These are phyloP conservation scores for Antheraea mylitta DNA, from an alignment of 1,140 invertebrate genomes.

Conservation along the genomic window DNA sequence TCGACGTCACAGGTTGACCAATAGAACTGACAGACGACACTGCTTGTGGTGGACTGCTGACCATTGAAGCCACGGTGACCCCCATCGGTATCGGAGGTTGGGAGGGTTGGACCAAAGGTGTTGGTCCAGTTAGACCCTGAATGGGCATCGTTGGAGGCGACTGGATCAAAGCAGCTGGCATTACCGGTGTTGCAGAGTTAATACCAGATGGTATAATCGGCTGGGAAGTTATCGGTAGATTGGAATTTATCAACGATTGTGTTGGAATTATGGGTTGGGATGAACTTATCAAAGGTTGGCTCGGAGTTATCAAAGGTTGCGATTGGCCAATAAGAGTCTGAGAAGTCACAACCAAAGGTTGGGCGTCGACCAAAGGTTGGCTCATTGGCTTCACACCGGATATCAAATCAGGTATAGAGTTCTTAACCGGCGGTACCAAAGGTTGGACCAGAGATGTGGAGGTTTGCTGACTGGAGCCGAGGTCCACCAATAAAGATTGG, in stretches of 20 bases:
- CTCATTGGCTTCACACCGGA: conserved; percentile 59
- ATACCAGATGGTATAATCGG: conserved; percentile 11
- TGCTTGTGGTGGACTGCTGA: conserved; percentile 42
- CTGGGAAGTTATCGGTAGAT: too few species aligned
- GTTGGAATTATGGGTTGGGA: conserved; percentile 23
- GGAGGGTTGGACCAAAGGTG: conserved; percentile 36
- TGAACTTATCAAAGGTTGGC: conserved; percentile 6
- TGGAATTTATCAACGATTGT: conserved; percentile 24
- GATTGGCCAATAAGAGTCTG: conserved; percentile 27
- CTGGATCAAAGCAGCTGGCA: conserved; percentile 1
- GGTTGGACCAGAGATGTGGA: conserved; percentile 32
- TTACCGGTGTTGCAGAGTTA: not conserved
- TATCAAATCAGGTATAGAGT: conserved; percentile 56
- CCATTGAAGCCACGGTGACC: conserved; percentile 22
- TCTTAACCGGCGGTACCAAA: conserved; percentile 39
- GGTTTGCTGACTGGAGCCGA: conserved; percentile 19
- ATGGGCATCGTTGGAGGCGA: conserved; percentile 11
- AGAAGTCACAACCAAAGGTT: conserved; percentile 16
- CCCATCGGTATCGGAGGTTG: conserved; percentile 36
- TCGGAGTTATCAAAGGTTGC: conserved; percentile 4
- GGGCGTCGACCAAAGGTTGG: conserved; percentile 28
- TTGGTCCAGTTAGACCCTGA: conserved; percentile 42
- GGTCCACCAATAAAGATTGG: conserved; percentile 43
- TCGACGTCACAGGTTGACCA: conserved; percentile 57
- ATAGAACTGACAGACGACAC: conserved; percentile 35